phyloP scores from a whole-genome alignment of 2,888 invertebrate genomes.

The Tuberolachnus salignus region DNA sequence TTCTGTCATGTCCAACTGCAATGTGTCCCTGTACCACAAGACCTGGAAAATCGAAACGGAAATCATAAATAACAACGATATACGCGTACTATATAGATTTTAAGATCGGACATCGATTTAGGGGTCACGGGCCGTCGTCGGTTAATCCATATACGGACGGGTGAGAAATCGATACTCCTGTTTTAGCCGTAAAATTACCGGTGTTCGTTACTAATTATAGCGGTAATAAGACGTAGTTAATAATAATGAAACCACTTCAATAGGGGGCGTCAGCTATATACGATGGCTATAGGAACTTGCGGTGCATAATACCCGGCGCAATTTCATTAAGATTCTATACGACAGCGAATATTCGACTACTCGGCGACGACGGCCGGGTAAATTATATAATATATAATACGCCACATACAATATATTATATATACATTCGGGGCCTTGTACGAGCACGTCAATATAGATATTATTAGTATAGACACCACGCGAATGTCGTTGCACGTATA shows the following conservation, averaged over 20 bases:
- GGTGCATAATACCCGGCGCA: too few relatives aligned
- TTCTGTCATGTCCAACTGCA: slow-evolving; percentile 72
- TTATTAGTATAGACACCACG: too few relatives aligned
- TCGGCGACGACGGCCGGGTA: not conserved
- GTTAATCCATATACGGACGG: not conserved
- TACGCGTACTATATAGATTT: not conserved
- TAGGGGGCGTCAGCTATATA: not conserved
- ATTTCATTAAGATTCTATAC: not conserved
- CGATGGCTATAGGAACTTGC: too few relatives aligned
- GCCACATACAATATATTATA: too few relatives aligned
- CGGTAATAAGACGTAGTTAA: not conserved
- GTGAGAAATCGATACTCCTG: not conserved
- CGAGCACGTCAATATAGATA: too few relatives aligned
- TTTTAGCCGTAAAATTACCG: not conserved
- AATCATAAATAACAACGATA: not conserved
- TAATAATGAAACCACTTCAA: not conserved
- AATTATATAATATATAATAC: too few relatives aligned
- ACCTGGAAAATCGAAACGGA: slow-evolving; percentile 64
- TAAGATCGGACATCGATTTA: not conserved
- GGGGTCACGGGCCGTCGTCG: too few relatives aligned
- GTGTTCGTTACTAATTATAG: not conserved
- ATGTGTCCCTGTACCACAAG: slow-evolving; percentile 75
- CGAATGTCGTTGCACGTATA: too few relatives aligned
- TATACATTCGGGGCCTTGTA: too few relatives aligned
- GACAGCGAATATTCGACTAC: not conserved